Percentiles rank a stretch among this genome's conserved stretches.
Evolutionary conservation across 1,140 invertebrate species (phyloP).

Genomic region (Drosophila jambulina): DNA sequence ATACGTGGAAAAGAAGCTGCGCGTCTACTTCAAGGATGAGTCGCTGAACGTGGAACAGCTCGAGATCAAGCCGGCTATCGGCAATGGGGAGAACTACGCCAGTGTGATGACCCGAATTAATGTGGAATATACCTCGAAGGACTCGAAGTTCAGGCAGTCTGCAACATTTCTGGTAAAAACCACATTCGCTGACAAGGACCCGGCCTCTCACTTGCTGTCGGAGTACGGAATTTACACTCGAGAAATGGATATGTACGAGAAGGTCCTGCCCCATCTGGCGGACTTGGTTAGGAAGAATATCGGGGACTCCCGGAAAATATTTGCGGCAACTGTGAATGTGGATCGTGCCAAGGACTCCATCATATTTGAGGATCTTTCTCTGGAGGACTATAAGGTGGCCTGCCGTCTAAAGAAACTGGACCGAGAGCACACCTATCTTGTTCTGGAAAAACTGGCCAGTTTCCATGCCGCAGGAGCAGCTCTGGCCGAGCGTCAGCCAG

Average conservation of each 20-base stretch:
- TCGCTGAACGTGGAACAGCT: slow-evolving; percentile 39
- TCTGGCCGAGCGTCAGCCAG: slow-evolving; percentile 44
- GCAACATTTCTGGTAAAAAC: slow-evolving; percentile 62
- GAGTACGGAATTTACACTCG: slow-evolving; percentile 58
- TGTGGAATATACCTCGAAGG: slow-evolving; percentile 35
- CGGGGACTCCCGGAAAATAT: slow-evolving; percentile 60
- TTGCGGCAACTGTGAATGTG: slow-evolving; percentile 67
- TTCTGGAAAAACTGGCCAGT: slow-evolving; percentile 86
- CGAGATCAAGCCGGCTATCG: slow-evolving; percentile 48
- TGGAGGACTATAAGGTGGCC: slow-evolving; percentile 85
- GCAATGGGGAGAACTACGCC: slow-evolving; percentile 74
- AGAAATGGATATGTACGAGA: slow-evolving; percentile 75
- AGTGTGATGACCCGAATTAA: slow-evolving; percentile 69
- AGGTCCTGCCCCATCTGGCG: slow-evolving; percentile 59
- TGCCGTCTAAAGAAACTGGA: slow-evolving; percentile 86
- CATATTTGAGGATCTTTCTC: slow-evolving; percentile 82
- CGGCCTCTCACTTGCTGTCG: slow-evolving; percentile 39
- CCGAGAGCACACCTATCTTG: slow-evolving; percentile 84
- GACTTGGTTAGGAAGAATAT: slow-evolving; percentile 47
- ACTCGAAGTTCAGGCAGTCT: background rate
- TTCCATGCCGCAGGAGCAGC: slow-evolving; percentile 86
- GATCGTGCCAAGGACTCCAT: slow-evolving; percentile 58
- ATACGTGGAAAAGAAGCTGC: slow-evolving; percentile 64
- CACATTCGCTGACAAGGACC: slow-evolving; percentile 51
- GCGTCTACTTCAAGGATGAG: slow-evolving; percentile 52